Conservation (phyloP, 2,888 invertebrate species). For the Pachliopta kotzebuea region DNA sequence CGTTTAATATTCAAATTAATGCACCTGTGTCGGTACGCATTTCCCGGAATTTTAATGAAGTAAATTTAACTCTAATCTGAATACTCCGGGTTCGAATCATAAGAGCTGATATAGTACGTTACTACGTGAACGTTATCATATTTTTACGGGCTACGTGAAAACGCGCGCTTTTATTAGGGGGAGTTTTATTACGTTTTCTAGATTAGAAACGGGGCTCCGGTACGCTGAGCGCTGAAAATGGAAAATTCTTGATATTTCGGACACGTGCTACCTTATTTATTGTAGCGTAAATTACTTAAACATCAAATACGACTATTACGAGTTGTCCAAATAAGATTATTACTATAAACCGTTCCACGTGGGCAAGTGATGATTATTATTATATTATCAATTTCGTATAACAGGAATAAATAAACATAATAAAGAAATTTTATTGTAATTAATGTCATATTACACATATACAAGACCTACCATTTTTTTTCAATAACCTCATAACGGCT, state of each 20-base stretch:
- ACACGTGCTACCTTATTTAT: constrained; percentile 34
- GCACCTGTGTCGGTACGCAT: constrained; percentile 26
- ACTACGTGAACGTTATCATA: constrained; percentile 77
- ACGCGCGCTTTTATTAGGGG: constrained; percentile 71
- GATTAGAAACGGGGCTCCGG: constrained; percentile 56
- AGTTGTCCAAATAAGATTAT: not conserved
- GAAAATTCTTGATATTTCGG: constrained; percentile 49
- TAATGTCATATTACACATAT: too few species aligned
- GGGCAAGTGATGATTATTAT: not conserved
- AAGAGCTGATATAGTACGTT: constrained; percentile 33
- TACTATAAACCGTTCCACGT: not conserved
- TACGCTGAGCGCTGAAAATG: constrained; percentile 43
- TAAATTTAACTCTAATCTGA: constrained; percentile 21
- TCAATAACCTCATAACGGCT: too few species aligned
- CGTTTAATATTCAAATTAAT: constrained; percentile 27
- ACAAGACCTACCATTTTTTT: too few species aligned
- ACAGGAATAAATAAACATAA: too few species aligned
- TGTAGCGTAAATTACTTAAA: constrained; percentile 14
- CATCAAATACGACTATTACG: not conserved
- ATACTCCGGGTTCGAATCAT: constrained; percentile 32
- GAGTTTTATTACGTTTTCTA: constrained; percentile 73
- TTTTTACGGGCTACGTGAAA: constrained; percentile 77
- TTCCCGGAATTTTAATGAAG: constrained; percentile 28
- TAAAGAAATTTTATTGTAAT: too few species aligned
- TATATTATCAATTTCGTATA: not conserved